These are phyloP conservation scores for Portevinia maculata DNA, from an alignment of 2,888 invertebrate species.

Conservation along the genomic window DNA sequence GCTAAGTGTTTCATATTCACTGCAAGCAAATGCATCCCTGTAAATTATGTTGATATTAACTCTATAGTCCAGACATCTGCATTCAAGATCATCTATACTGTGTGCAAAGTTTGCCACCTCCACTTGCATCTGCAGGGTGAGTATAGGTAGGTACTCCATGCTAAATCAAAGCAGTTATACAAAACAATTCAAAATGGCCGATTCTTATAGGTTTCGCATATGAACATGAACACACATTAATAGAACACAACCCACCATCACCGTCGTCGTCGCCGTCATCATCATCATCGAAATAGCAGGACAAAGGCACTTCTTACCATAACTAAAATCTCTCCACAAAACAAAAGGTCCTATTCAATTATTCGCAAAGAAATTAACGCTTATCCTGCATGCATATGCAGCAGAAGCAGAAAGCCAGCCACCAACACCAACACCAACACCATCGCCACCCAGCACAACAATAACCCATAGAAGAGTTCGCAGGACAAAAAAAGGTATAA, in stretches of 20 bases:
- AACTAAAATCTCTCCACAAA: slow-evolving; percentile 72
- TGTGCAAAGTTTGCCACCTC: background rate
- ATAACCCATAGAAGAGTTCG: slow-evolving; percentile 68
- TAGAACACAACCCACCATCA: slow-evolving; percentile 54
- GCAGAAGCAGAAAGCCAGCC: slow-evolving; percentile 42
- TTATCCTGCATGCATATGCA: slow-evolving; percentile 74
- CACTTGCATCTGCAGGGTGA: background rate
- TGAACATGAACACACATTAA: slow-evolving; percentile 53
- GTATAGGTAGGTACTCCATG: background rate
- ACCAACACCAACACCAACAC: slow-evolving; percentile 5
- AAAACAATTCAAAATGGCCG: slow-evolving; percentile 70
- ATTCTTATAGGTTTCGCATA: slow-evolving; percentile 39
- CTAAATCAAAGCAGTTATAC: slow-evolving; percentile 47
- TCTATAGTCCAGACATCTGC: too few relatives aligned
- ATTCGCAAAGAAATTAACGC: slow-evolving; percentile 75
- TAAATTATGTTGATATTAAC: background rate
- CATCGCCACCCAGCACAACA: slow-evolving; percentile 42
- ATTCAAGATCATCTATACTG: too few relatives aligned
- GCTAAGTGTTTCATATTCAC: too few relatives aligned
- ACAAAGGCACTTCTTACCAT: slow-evolving; percentile 72
- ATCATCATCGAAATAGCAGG: slow-evolving; percentile 63
- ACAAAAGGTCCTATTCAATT: slow-evolving; percentile 74
- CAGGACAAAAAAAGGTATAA: slow-evolving; percentile 70
- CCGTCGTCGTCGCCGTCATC: slow-evolving; percentile 13
- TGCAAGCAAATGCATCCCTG: too few relatives aligned